Conservation (phyloP, 1,140 invertebrate genomes). For the Drosophila sproati region DNA sequence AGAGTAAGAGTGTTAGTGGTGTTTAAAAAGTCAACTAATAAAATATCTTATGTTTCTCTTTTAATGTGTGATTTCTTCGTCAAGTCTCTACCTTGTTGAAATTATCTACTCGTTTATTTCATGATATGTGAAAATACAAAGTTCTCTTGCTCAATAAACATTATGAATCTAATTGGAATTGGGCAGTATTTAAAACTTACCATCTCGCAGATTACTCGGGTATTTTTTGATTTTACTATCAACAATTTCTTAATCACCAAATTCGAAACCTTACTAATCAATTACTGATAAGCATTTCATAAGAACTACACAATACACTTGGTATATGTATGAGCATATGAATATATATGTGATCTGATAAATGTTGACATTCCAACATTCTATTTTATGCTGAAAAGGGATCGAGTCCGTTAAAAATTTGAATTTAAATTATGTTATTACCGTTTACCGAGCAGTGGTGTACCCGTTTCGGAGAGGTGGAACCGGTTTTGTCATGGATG, state of each 20-base stretch:
- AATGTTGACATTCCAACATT: constrained; percentile 11
- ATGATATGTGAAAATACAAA: constrained; percentile 3
- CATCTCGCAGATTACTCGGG: background rate
- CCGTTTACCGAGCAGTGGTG: constrained; percentile 21
- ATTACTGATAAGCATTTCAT: constrained; percentile 20
- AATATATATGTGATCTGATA: constrained; percentile 2
- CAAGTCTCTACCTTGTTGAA: no score
- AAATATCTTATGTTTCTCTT: background rate
- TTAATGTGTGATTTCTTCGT: no score
- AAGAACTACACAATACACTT: background rate
- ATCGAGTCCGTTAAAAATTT: constrained; percentile 6
- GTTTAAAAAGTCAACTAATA: constrained; percentile 4
- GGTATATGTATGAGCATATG: background rate
- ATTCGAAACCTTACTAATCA: background rate
- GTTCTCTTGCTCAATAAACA: constrained; percentile 17
- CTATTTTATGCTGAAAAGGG: background rate
- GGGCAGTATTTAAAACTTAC: background rate
- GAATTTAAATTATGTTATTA: constrained; percentile 22
- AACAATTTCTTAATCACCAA: constrained; percentile 17
- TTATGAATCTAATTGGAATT: background rate
- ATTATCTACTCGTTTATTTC: background rate
- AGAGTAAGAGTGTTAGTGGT: background rate
- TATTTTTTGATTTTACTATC: background rate
- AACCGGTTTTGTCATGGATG: constrained; percentile 42
- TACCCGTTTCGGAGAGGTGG: constrained; percentile 33